These are phyloP conservation scores for Lumbricus terrestris DNA, from an alignment of 2,888 invertebrate species.

Conservation along the genomic window DNA sequence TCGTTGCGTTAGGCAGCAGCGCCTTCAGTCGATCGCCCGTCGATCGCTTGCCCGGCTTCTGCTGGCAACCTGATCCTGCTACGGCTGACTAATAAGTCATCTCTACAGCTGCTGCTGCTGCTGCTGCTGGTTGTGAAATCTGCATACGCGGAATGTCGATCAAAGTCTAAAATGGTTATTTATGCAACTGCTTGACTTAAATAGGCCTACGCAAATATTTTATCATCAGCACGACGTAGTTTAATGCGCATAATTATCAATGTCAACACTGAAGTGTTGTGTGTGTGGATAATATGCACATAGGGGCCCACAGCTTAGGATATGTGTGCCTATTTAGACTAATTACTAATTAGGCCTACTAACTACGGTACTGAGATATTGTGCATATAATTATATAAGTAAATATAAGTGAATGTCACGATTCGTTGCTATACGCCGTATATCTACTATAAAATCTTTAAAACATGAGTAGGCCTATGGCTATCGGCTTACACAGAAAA, in stretches of 20 bases:
- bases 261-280: not conserved
- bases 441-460: not conserved
- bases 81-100: not conserved
- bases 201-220: slow-evolving; percentile 3
- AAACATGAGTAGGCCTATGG: not conserved
- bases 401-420: too few species aligned
- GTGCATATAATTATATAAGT: too few species aligned
- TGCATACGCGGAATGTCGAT: not conserved
- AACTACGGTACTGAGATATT: too few species aligned
- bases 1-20: too few species aligned
- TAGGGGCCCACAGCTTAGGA: not conserved
- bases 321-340: too few species aligned
- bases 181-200: slow-evolving; percentile 3
- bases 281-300: not conserved
- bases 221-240: not conserved
- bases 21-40: too few species aligned
- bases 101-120: too few species aligned
- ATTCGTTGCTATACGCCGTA: too few species aligned
- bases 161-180: not conserved
- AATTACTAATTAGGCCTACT: too few species aligned
- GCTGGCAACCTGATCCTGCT: not conserved
- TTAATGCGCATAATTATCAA: not conserved
- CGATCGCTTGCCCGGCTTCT: not conserved
- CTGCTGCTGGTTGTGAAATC: too few species aligned
- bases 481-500: not conserved